A percentile compares a stretch with the other conserved stretches of the same genome.
Evolutionary conservation across 2,797 vertebrate species (phyloP).

Genomic region (Passerculus sandwichensis): DNA sequence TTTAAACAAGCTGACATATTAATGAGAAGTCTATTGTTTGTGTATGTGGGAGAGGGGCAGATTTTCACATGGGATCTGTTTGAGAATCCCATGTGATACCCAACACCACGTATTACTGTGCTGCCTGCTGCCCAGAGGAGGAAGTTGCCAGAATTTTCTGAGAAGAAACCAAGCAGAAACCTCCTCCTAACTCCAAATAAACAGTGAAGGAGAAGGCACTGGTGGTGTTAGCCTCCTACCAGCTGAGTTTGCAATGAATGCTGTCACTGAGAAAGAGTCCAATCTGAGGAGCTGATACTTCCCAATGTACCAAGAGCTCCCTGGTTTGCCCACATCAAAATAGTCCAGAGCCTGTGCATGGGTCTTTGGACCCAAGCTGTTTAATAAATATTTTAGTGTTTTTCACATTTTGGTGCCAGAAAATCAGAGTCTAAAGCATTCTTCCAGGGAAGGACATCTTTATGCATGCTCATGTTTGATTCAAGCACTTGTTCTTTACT

Average conservation of each 20-base stretch:
- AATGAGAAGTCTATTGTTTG: background rate
- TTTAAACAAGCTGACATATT: background rate
- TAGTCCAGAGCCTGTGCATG: background rate
- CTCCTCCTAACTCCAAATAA: background rate
- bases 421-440: background rate
- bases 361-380: background rate
- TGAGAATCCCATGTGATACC: background rate
- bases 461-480: constrained; percentile 57
- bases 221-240: background rate
- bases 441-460: constrained; percentile 16
- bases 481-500: constrained; percentile 2
- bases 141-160: background rate
- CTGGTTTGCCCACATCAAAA: background rate
- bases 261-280: background rate
- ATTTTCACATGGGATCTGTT: background rate
- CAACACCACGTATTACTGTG: fast-evolving
- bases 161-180: background rate
- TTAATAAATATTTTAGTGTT: constrained; percentile 39
- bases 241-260: background rate
- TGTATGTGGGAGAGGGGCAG: background rate
- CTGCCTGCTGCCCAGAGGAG: background rate
- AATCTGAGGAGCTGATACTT: background rate
- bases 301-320: background rate
- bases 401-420: constrained; percentile 6
- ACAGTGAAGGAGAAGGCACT: background rate